These are phyloP conservation scores for Spatula clypeata DNA, from an alignment of 2,797 vertebrate genomes.

Conservation along the genomic window DNA sequence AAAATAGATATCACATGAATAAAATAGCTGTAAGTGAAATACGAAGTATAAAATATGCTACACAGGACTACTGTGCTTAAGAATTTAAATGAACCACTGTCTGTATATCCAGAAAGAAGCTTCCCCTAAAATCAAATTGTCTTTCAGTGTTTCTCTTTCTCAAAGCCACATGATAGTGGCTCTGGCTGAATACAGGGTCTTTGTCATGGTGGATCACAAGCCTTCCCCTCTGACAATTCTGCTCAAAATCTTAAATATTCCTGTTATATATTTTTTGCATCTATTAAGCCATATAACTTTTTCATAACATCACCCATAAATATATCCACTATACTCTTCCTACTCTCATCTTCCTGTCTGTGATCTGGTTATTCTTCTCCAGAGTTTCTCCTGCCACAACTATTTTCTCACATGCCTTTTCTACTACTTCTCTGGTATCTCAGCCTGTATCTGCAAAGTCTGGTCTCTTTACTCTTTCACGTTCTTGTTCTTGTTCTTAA, in stretches of 20 bases:
- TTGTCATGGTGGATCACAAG: background rate
- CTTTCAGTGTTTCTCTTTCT: background rate
- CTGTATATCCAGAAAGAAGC: background rate
- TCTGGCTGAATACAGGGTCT: background rate
- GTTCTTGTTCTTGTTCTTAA: background rate
- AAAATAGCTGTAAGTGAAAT: background rate
- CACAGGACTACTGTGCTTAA: background rate
- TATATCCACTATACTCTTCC: background rate
- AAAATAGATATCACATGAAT: background rate
- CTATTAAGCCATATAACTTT: background rate
- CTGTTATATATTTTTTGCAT: background rate
- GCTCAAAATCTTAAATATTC: background rate
- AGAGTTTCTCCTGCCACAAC: background rate
- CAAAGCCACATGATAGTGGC: background rate
- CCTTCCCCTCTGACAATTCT: background rate
- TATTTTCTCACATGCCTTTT: background rate
- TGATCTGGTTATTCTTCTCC: background rate
- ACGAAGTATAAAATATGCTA: background rate
- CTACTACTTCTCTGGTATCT: background rate
- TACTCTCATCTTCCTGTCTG: background rate
- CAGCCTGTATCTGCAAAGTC: background rate
- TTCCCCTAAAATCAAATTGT: background rate
- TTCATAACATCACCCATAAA: background rate
- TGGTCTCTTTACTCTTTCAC: background rate
- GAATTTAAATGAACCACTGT: background rate